Evolutionary conservation across 1,140 invertebrate species (phyloP), one percentile per base, ranked within the genome.

Genomic region (Drosophila tani): DNA sequence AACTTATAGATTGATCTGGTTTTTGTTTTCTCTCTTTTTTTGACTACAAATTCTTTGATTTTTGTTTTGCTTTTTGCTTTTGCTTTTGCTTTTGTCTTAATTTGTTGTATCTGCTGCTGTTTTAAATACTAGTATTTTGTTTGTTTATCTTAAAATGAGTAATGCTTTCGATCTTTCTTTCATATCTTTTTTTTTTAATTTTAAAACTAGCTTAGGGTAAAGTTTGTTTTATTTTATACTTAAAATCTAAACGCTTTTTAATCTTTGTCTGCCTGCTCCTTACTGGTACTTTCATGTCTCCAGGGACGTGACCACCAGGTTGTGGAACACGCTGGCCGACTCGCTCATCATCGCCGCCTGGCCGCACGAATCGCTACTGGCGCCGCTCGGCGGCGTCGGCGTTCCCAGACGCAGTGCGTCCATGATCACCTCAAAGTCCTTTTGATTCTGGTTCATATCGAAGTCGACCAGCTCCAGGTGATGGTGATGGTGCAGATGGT

Each of bases 341-440:
- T 96, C 94, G 75, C 96, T 95, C 83, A 95, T 95, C 93, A 96
- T 95, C 41, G 95, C 95, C 63, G 95, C 93, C 75, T 96, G 95
- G 45, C 95, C 95, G 79, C 95, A 94, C 69, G 81, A 94, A 92
- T 90, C 94, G 91, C 35, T 93, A 38, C 35, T 93, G 27, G 40
- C 90, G 78, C 58, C 93, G 92, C 49, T 94, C 49, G 69, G 93
- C 91, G 67, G 91, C 49, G 83, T 93, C 1, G 91, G 88, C 55
- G 93, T 92, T 35, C 93, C 93, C 66, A 93, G 76, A 21, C 93
- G 81, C 59, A 93, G 55, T 2, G 93, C 93, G 73, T 93, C 93
- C 91, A 93, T 92, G 21, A 93, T 93, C 17, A 93, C 93, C 67
- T 93, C 93, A 53, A 93, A 93, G 58, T 93, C 93, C 71, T 93